phyloP scores from a whole-genome alignment of 2,797 vertebrate genomes.

The Anguilla anguilla region DNA sequence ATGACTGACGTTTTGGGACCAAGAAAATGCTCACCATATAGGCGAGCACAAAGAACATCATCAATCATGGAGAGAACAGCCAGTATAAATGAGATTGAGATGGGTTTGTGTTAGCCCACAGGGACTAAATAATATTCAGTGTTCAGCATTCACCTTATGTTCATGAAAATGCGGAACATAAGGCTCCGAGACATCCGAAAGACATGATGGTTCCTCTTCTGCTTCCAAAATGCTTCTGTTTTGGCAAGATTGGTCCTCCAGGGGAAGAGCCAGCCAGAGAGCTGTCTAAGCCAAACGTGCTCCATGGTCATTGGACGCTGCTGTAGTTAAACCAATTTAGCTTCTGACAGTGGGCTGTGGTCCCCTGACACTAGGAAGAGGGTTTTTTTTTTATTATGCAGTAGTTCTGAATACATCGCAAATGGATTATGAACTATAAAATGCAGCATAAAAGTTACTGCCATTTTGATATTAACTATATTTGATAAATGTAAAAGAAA shows the following conservation, averaged over 20 bases:
- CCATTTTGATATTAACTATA: background rate
- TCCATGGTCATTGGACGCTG: background rate
- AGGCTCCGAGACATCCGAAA: background rate
- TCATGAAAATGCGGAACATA: constrained; percentile 1
- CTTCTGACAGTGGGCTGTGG: background rate
- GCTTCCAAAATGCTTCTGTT: background rate
- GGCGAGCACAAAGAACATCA: constrained; percentile 61
- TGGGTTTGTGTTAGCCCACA: constrained; percentile 41
- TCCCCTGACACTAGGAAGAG: background rate
- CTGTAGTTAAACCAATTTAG: background rate
- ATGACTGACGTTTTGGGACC: constrained; percentile 63
- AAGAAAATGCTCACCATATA: constrained; percentile 62
- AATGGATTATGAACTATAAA: background rate
- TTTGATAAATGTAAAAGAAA: background rate
- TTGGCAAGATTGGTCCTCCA: background rate
- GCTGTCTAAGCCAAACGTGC: background rate
- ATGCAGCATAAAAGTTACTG: background rate
- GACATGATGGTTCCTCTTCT: background rate
- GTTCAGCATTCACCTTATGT: constrained; percentile 5
- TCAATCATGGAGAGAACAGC: constrained; percentile 65
- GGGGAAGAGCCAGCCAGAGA: background rate
- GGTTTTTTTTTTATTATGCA: background rate
- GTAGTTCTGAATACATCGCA: background rate
- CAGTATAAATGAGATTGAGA: constrained; percentile 61
- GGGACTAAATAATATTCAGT: background rate